A percentile compares a stretch with the other conserved stretches of the same genome.
Conservation (phyloP, 2,797 vertebrate species). For the Buceros bicornis region DNA sequence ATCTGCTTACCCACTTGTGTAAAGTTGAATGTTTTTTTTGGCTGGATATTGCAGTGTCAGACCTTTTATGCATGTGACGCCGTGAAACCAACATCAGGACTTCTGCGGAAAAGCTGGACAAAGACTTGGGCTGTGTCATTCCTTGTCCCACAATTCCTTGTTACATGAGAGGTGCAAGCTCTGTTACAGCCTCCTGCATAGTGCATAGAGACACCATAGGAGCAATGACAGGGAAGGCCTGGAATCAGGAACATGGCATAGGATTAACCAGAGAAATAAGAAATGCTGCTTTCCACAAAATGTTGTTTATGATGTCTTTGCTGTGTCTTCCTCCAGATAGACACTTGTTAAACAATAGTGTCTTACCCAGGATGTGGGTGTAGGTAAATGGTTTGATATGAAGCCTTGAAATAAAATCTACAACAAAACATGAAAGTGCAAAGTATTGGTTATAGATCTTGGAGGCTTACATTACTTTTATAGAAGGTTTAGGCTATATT, state of each 20-base stretch:
- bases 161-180: neutral
- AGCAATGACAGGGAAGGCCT: neutral
- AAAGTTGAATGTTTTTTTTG: rapidly evolving
- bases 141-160: neutral
- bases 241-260: neutral
- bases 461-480: constrained; percentile 41
- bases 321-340: constrained; percentile 54
- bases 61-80: rapidly evolving
- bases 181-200: neutral
- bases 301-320: neutral
- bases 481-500: constrained; percentile 12
- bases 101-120: neutral
- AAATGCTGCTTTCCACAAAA: constrained; percentile 29
- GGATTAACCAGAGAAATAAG: constrained; percentile 9
- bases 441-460: constrained; percentile 23
- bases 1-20: rapidly evolving
- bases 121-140: neutral
- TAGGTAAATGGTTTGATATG: constrained; percentile 26
- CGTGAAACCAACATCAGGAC: neutral
- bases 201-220: neutral
- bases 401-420: constrained; percentile 53
- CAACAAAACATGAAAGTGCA: neutral
- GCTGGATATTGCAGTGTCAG: neutral
- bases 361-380: constrained; percentile 50
- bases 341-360: constrained; percentile 43